Evolutionary conservation across 2,888 invertebrate genomes (phyloP).

Genomic region (Agrochola lychnidis): DNA sequence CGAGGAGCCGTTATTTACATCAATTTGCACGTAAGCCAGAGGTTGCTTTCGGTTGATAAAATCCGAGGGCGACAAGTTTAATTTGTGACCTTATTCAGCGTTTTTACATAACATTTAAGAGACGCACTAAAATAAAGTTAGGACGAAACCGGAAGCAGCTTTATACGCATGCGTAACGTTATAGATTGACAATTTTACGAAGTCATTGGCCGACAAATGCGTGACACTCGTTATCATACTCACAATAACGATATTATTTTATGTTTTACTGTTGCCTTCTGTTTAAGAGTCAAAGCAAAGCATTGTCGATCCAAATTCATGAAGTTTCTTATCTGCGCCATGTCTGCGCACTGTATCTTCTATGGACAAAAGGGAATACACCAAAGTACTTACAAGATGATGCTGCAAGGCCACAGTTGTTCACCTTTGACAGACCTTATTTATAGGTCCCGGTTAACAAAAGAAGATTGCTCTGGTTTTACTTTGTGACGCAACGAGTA

Average conservation of each 20-base stretch:
- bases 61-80: background rate
- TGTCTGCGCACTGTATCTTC: background rate
- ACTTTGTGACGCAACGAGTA: conserved; percentile 12
- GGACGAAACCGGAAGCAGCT: conserved; percentile 50
- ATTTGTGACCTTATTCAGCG: conserved; percentile 6
- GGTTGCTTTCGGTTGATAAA: conserved; percentile 6
- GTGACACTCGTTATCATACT: conserved; percentile 52
- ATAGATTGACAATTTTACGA: conserved; percentile 65
- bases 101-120: background rate
- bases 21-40: conserved; percentile 3
- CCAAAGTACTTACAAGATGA: conserved; percentile 23
- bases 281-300: conserved; percentile 16
- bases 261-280: conserved; percentile 33
- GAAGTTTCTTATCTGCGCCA: conserved; percentile 1
- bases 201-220: conserved; percentile 62
- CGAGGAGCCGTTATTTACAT: background rate
- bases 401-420: conserved; percentile 48
- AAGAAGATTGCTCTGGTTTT: conserved; percentile 49
- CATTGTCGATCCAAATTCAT: conserved; percentile 15
- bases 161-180: conserved; percentile 58
- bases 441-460: conserved; percentile 47
- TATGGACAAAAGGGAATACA: conserved; percentile 28
- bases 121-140: conserved; percentile 13
- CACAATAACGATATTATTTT: conserved; percentile 48
- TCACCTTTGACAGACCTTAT: conserved; percentile 56